Evolutionary conservation across 2,113 vertebrate genomes (phyloP), one percentile per base, ranked within the genome.

Genomic region (Planiliza haematocheilus): DNA sequence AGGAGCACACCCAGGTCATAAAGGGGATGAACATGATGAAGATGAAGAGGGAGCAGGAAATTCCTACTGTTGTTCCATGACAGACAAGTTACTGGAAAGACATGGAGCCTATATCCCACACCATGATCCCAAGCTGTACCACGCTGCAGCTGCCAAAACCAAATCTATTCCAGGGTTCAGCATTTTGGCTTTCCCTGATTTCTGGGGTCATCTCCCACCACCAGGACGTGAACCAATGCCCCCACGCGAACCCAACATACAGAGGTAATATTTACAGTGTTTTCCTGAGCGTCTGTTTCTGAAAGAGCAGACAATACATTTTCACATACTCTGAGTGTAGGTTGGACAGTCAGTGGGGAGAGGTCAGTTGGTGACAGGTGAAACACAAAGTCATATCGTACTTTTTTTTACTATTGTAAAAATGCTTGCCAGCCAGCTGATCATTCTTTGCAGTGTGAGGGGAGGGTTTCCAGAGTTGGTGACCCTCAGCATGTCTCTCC

Each of bases 121-220:
- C 69, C 96, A 97, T 2, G 92, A 94, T 66, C 95, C 95, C 72
- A 20, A 0, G 4, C 69, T 94, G 42, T 97, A 96, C 2, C 13
- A 87, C 30, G 56, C 85, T 4, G 91, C 88, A 17, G 94, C 96
- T 0, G 70, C 72, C 37, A 30, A 78, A 63, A 94, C 95, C 37
- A 95, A 79, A 51, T 96, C 96, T 59, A 88, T 96, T 67, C 89
- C 93, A 10, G 90, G 83, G 21, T 97, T 94, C 90, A 93, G 85
- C 61, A 89, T 90, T 10, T 21, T 96, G 89, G 95, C 95, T 13
- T 96, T 99, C 80, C 95, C 97, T 0, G 97, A 99, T 85, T 93
- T 97, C 81, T 97, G 96, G 97, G 97, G 97, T 20, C 96, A 98
- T 39, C 72, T 89, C 10, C 85, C 95, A 2, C 93, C 91, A 12